Base-by-base conservation (phyloP, 2,113 vertebrate species). In the Nycticorax nycticorax region DNA sequence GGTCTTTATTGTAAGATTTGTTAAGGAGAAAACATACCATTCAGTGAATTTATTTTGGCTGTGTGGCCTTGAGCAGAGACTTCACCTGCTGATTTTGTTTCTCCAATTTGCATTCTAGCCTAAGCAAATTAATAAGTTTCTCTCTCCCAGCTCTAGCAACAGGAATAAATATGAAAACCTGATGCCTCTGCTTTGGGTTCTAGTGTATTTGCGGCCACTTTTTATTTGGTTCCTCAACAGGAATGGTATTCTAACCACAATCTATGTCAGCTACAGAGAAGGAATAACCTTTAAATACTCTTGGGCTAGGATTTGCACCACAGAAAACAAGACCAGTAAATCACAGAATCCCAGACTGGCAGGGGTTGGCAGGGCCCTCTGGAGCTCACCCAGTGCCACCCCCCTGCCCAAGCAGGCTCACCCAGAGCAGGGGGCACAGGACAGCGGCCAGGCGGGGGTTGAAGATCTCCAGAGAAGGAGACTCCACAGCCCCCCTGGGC, bases 201-300 rank as follows among this genome's bases (percentile, higher is more conserved):
- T 33, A 0, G 3, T 6, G 24, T 8, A 2, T 52, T 39, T 9
- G 22, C 14, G 48, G 43, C 6, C 21, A 0, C 12, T 39, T 57
- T 37, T 39, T 30, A 28, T 9, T 84, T n/a, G 45, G 41, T 8
- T 28, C 39, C 84, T 6, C 41, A 32, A 9, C 0, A 37, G 47
- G 28, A 26, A 59, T 1, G 12, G 33, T 22, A 16, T 32, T 53
- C 41, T 23, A 22, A 4, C n/a, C 52, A 11, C 48, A 23, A 22
- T 4, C 30, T 6, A 1, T 2, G 23, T 5, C 32, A 52, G 17
- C 27, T 12, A 24, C 27, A 27, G 60, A 45, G 53, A 10, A 55
- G 55, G 5, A 73, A 19, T 5, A 37, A 59, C 41, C 33, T 47
- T 22, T 3, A 13, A 8, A 28, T 7, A 11, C 48, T 20, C n/a